These are phyloP conservation scores for Drosophila melanica DNA, from an alignment of 1,140 invertebrate genomes.

Conservation along the genomic window DNA sequence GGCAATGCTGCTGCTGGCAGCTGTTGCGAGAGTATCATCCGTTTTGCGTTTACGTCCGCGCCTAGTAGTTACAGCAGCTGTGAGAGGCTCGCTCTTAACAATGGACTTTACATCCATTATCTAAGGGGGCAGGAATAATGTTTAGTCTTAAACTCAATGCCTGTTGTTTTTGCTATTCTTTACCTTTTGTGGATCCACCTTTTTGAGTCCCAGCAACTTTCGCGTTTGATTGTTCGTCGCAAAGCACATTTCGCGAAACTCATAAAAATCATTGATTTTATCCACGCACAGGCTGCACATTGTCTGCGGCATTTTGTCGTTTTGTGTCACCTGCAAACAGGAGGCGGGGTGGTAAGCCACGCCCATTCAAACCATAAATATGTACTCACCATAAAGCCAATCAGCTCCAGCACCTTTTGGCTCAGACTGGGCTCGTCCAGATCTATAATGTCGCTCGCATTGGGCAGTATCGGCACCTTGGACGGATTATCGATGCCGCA, in stretches of 20 bases:
- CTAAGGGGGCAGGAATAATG: conserved; percentile 17
- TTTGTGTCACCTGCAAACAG: conserved; percentile 84
- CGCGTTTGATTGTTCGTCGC: conserved; percentile 85
- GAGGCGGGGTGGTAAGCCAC: background rate
- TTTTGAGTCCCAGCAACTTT: conserved; percentile 84
- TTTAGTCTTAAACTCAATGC: background rate
- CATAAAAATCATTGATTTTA: conserved; percentile 87
- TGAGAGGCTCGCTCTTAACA: conserved; percentile 50
- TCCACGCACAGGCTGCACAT: conserved; percentile 86
- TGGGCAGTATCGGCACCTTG: conserved; percentile 66
- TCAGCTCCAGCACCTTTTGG: conserved; percentile 69
- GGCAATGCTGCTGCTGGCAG: background rate
- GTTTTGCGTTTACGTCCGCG: conserved; percentile 60
- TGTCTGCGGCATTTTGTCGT: conserved; percentile 86
- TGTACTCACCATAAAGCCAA: conserved; percentile 68
- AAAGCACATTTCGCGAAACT: conserved; percentile 86
- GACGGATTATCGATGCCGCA: conserved; percentile 82
- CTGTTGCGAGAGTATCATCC: conserved; percentile 9
- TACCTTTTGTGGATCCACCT: conserved; percentile 56
- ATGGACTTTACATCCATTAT: conserved; percentile 38
- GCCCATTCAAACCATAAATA: background rate
- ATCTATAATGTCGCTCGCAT: conserved; percentile 50
- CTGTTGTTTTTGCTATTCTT: background rate
- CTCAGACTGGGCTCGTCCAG: conserved; percentile 70
- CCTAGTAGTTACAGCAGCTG: conserved; percentile 10